These are phyloP conservation scores for Lypha dubia DNA, from an alignment of 2,888 invertebrate genomes.

Conservation along the genomic window DNA sequence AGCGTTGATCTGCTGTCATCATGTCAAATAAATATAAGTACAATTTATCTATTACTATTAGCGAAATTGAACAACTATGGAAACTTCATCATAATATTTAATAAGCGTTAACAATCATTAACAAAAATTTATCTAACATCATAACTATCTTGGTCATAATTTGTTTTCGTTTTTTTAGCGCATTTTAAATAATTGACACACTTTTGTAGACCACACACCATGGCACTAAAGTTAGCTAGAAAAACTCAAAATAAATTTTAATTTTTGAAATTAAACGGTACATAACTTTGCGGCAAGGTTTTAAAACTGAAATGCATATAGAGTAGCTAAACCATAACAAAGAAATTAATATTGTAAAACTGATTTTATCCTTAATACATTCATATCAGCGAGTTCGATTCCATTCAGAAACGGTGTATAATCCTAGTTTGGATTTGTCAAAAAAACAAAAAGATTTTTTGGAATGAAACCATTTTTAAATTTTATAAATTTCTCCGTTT, in stretches of 20 bases:
- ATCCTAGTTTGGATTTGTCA: too few relatives aligned
- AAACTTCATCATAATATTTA: slow-evolving; percentile 42
- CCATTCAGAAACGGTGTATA: too few relatives aligned
- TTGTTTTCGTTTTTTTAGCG: slow-evolving; percentile 19
- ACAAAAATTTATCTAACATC: background rate
- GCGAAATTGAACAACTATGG: slow-evolving; percentile 4
- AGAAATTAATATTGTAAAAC: too few relatives aligned
- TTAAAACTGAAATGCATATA: too few relatives aligned
- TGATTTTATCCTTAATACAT: too few relatives aligned
- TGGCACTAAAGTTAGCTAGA: background rate
- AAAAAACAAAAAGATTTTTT: too few relatives aligned
- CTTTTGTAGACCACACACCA: slow-evolving; percentile 31
- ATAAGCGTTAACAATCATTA: background rate
- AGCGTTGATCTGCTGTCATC: slow-evolving; percentile 36
- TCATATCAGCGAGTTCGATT: too few relatives aligned
- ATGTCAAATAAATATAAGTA: slow-evolving; percentile 20
- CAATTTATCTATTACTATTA: slow-evolving; percentile 12
- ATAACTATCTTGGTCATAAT: slow-evolving; percentile 27
- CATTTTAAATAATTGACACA: slow-evolving; percentile 53
- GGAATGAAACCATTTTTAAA: too few relatives aligned
- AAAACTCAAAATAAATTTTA: background rate
- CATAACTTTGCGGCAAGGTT: too few relatives aligned
- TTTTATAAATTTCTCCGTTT: too few relatives aligned
- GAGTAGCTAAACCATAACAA: too few relatives aligned
- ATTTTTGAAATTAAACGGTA: background rate